Percentiles rank a stretch among this genome's conserved stretches.
Conservation (phyloP, 2,888 invertebrate species). For the Cecidostiba fungosa region DNA sequence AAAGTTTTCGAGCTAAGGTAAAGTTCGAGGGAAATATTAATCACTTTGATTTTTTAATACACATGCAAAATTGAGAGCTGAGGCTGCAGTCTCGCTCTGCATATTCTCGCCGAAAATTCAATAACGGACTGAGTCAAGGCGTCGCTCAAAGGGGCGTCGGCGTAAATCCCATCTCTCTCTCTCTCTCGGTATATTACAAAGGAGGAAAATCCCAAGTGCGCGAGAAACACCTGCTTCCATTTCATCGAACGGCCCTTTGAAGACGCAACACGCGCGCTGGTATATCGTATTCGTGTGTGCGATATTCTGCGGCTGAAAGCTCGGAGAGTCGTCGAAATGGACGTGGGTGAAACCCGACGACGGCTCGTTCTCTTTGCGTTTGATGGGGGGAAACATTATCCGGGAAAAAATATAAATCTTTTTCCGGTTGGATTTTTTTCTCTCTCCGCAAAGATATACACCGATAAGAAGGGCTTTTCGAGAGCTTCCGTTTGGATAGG, state of each 20-base stretch:
- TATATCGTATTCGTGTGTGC: neutral
- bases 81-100: neutral
- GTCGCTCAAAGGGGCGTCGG: neutral
- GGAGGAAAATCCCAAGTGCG: constrained; percentile 9
- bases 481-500: neutral
- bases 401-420: constrained; percentile 9
- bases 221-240: constrained; percentile 14
- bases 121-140: neutral
- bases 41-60: neutral
- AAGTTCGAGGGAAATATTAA: neutral
- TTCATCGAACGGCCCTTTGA: constrained; percentile 10
- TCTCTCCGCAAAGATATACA: neutral
- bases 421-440: neutral
- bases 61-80: neutral
- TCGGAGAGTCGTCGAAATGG: neutral
- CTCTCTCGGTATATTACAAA: neutral
- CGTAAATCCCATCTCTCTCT: neutral
- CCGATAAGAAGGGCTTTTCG: neutral
- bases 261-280: neutral
- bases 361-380: too few relatives aligned
- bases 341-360: neutral
- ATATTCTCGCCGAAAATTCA: neutral
- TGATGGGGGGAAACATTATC: neutral
- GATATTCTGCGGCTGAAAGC: neutral
- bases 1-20: neutral